phyloP scores from a whole-genome alignment of 2,113 vertebrate species.

The Antechinus flavipes region DNA sequence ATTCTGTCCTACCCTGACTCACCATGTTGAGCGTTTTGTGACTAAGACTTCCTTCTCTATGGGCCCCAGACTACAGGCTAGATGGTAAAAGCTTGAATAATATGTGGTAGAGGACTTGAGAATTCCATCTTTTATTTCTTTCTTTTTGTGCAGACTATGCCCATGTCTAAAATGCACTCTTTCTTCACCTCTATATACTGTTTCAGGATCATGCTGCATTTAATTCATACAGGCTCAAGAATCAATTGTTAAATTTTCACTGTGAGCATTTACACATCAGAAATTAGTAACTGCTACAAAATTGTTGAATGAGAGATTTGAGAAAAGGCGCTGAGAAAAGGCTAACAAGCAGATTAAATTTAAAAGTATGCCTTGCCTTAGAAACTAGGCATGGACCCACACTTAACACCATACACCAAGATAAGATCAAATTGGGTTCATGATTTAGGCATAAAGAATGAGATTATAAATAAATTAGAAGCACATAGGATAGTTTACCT shows the following conservation, averaged over 20 bases:
- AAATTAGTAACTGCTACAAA: no score
- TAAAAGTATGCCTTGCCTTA: background rate
- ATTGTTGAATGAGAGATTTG: background rate
- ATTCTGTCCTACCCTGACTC: background rate
- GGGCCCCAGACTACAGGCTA: background rate
- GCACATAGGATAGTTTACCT: no score
- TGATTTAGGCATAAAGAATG: no score
- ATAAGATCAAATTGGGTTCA: no score
- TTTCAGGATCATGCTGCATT: background rate
- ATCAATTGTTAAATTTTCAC: background rate
- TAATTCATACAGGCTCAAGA: background rate
- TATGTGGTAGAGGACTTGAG: background rate
- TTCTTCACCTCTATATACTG: background rate
- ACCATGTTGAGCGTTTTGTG: background rate
- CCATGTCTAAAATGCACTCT: background rate
- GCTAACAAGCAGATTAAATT: background rate
- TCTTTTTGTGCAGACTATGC: background rate
- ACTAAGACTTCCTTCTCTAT: background rate
- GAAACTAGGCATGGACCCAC: no score
- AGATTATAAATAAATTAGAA: no score
- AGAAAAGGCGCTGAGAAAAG: background rate
- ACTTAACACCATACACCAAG: no score
- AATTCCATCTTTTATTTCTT: background rate
- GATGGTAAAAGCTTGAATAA: background rate
- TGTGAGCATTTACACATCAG: background rate